Base-by-base conservation (phyloP, 2,888 invertebrate genomes). In the Dolomedes plantarius region DNA sequence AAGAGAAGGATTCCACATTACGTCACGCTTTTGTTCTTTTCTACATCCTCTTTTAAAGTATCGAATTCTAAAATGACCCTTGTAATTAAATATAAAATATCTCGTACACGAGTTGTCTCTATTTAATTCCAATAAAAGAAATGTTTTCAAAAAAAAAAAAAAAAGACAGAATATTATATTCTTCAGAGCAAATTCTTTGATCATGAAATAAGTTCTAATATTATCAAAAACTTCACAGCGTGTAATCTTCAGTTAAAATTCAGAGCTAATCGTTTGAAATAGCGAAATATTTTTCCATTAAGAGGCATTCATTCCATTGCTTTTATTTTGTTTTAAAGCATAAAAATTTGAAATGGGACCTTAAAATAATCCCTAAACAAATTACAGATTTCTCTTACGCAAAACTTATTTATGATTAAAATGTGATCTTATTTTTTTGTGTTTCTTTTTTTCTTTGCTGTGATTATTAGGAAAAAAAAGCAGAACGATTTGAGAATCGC, bases 351-450 rank as follows among this genome's bases (percentile, higher is more conserved):
- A 56, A 56, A 56, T 56, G 23, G 23, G 23, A 56, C 56, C 23
- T 19, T 19, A 56, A 23, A 56, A 56, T 56, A 56, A 56, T 56
- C 56, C 56, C 56, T 56, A 56, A 56, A 56, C 56, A 56, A 56
- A 56, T 56, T 56, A 56, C 56, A 23, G 23, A 56, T 56, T 56
- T 23, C 56, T 56, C 23, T 23, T 56, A 56, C 23, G 56, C 23
- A 56, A 56, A 56, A 56, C 56, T 19, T 56, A 56, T 56, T 56
- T 56, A 56, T 56, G 56, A 56, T 56, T 56, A 56, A 56, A 56
- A 23, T 16, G 16, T 16, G 41, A 46, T 56, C 16, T 46, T 46
- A 36, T 46, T 46, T 56, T 23, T 23, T 1, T 3, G 23, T 56
- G 1, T 5, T 1, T 16, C 23, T 56, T 23, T 46, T 56, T 56